These are phyloP conservation scores for Diplazon laetatorius DNA, from an alignment of 2,888 invertebrate species.

Conservation along the genomic window DNA sequence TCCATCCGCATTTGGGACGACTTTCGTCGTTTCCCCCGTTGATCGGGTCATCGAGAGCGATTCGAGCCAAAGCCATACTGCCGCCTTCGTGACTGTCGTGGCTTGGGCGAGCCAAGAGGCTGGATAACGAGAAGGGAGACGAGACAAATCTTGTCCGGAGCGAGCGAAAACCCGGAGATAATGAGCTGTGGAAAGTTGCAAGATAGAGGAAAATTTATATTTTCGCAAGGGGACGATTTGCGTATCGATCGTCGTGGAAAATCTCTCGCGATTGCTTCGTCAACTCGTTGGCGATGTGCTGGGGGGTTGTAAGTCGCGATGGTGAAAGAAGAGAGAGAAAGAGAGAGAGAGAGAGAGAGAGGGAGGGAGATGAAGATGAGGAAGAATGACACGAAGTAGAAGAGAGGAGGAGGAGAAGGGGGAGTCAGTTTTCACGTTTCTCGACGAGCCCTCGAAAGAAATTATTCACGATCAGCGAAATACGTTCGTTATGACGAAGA, in stretches of 20 bases:
- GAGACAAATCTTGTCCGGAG: background rate
- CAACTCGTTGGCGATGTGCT: conserved; percentile 36
- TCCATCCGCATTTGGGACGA: conserved; percentile 31
- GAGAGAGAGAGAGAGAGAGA: background rate
- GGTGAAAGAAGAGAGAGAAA: conserved; percentile 6
- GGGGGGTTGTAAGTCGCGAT: background rate
- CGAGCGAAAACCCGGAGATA: conserved; percentile 36
- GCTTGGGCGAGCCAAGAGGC: background rate
- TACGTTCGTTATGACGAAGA: conserved; percentile 70
- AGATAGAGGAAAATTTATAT: conserved; percentile 44
- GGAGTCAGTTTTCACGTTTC: conserved; percentile 47
- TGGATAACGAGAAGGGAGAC: conserved; percentile 33
- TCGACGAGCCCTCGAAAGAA: conserved; percentile 70
- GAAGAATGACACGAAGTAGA: conserved; percentile 21
- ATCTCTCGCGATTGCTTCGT: conserved; percentile 48
- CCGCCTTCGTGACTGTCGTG: conserved; percentile 13
- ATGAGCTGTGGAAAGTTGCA: conserved; percentile 57
- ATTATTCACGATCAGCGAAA: conserved; percentile 73
- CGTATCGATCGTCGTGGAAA: conserved; percentile 49
- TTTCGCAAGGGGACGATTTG: conserved; percentile 27
- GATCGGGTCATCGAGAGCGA: conserved; percentile 39
- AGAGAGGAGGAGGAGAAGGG: conserved; percentile 13
- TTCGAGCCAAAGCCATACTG: conserved; percentile 2
- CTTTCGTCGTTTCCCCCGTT: conserved; percentile 30
- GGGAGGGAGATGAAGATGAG: conserved; percentile 38